Percentiles rank a stretch among this genome's conserved stretches.
Conservation (phyloP, 2,797 vertebrate genomes). For the Tolypeutes matacus region DNA sequence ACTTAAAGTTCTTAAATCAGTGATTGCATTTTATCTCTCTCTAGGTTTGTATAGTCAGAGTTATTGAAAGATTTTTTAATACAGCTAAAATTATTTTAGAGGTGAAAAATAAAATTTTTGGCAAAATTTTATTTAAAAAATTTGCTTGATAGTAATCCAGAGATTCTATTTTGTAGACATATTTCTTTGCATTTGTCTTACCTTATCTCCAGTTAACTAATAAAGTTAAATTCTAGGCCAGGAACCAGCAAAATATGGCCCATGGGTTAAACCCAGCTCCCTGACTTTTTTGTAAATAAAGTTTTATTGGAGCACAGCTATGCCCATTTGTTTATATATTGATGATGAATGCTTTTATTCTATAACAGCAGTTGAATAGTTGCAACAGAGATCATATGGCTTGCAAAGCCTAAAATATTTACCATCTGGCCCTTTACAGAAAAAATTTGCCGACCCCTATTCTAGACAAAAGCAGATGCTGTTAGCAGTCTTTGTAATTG, state of each 20-base stretch:
- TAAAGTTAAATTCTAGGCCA: background rate
- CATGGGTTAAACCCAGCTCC: background rate
- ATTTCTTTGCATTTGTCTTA: constrained; percentile 49
- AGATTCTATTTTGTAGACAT: constrained; percentile 41
- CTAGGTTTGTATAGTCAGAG: constrained; percentile 43
- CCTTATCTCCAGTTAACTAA: background rate
- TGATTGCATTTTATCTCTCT: constrained; percentile 49
- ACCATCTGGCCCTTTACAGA: background rate
- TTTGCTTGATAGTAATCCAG: constrained; percentile 33
- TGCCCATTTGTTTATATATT: background rate
- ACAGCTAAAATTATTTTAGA: constrained; percentile 64
- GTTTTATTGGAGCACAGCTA: background rate
- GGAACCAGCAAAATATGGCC: background rate
- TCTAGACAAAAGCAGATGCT: background rate
- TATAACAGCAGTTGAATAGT: background rate
- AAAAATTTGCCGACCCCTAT: background rate
- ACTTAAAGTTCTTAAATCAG: constrained; percentile 61
- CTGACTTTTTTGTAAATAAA: background rate
- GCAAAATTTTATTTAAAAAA: constrained; percentile 43
- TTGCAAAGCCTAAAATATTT: background rate
- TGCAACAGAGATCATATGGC: background rate
- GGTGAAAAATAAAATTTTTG: background rate
- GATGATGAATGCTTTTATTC: background rate
- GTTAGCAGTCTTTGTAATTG: background rate
- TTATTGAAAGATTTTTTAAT: constrained; percentile 53